Evolutionary conservation across 2,888 invertebrate species (phyloP).

Genomic region (Rotaria sp.): DNA sequence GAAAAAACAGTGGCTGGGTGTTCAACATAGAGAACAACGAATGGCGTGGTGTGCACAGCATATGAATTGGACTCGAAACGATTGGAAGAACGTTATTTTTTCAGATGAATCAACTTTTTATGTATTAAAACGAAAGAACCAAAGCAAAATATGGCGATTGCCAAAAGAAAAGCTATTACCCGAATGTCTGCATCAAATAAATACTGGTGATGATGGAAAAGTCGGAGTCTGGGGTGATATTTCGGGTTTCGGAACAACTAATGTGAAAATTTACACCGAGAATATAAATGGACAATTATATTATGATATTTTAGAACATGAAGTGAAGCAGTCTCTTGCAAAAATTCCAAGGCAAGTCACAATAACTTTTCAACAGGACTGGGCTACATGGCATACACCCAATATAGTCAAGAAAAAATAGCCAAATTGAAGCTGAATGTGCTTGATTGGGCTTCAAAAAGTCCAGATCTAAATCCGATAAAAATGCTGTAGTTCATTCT

Average conservation of each 20-base stretch:
- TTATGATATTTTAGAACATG: not conserved
- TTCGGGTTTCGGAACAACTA: not conserved
- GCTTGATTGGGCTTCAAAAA: not conserved
- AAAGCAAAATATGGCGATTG: not conserved
- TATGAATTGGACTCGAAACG: not conserved
- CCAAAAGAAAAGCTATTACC: not conserved
- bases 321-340: not conserved
- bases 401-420: constrained; percentile 17
- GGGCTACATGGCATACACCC: not conserved
- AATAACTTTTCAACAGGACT: not conserved
- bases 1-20: not conserved
- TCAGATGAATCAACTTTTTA: not conserved
- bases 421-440: not conserved
- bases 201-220: not conserved
- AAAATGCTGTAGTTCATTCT: not conserved
- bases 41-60: not conserved
- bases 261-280: not conserved
- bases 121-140: too few species aligned
- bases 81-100: not conserved
- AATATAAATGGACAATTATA: not conserved
- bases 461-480: not conserved
- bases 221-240: too few species aligned
- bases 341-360: not conserved
- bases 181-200: not conserved
- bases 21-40: not conserved